Conservation (phyloP, 37 sponge, comb jelly and placozoan genomes). For the Tethya wilhelma region DNA sequence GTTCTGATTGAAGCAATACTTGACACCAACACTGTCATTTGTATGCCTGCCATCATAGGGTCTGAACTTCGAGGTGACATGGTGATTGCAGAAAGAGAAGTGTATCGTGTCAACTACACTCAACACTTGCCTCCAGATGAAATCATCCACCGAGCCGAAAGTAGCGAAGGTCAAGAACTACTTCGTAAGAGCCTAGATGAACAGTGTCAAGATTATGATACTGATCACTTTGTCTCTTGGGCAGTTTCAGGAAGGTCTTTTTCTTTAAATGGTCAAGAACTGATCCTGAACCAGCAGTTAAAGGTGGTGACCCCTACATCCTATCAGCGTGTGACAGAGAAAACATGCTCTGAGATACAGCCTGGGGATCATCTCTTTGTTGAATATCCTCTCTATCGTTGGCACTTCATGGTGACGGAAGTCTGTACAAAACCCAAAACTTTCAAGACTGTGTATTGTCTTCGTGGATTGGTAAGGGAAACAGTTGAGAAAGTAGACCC, state of each 20-base stretch:
- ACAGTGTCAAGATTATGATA: background rate
- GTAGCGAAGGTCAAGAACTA: background rate
- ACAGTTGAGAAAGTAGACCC: background rate
- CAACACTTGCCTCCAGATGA: conserved; percentile 1
- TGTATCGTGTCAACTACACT: background rate
- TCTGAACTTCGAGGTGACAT: background rate
- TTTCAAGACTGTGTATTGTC: background rate
- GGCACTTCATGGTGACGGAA: conserved; percentile 23
- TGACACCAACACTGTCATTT: background rate
- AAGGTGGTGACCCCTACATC: background rate
- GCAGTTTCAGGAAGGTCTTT: background rate
- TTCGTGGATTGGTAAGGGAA: background rate
- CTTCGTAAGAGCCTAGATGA: background rate
- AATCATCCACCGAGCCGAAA: background rate
- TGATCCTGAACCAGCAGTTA: background rate
- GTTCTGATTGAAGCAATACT: background rate
- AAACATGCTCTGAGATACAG: background rate
- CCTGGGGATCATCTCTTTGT: conserved; percentile 30
- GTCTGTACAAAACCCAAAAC: background rate
- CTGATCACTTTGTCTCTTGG: background rate
- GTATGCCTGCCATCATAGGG: background rate
- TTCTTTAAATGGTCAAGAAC: background rate
- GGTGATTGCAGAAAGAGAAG: background rate
- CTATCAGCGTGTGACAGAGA: background rate
- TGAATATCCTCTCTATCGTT: background rate